Base-by-base conservation (phyloP, 2,797 vertebrate species). In the Sebastes paucispinis region DNA sequence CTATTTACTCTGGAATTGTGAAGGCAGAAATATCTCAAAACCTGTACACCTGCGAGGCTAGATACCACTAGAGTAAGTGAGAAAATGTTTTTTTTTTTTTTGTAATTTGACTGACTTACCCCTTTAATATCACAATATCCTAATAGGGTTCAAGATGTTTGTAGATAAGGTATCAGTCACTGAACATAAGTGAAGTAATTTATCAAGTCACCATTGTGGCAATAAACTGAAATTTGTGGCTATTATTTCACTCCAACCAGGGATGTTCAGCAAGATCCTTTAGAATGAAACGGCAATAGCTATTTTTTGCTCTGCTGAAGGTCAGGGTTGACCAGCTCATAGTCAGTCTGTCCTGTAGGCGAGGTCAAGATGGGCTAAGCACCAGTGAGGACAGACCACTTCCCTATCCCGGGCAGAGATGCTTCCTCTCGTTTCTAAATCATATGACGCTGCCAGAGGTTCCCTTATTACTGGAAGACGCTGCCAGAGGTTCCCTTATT, bases 351-450 rank as follows among this genome's bases (percentile, higher is more conserved):
- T 60, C 39, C 68, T 60, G 22, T 52, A 3, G 57, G 5, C 2
- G 6, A 73, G 34, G 62, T 77, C 65, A 81, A 20, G 52, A 67
- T n/a, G 14, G 7, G 31, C 32, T 4, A 9, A 50, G 14, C 27
- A 20, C 18, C 43, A 31, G 1, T 6, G 31, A 65, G 57, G 13
- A 77, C 10, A 27, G 63, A 74, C 12, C 55, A 74, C 75, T 89
- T 86, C 80, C 80, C 58, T 54, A 18, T 75, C n/a, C 34, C 7
- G 1, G 12, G 8, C 39, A 57, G 16, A 54, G 52, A 79, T 20
- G 32, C 81, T 90, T 93, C 87, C 87, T 89, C 80, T 86, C 52
- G 32, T 13, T 63, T 75, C 1, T 3, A 39, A 39, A 75, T 87
- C 87, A 90, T 62, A 77, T 84, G 81, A 81, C 50, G 18, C 58